phyloP scores from a whole-genome alignment of 1,140 invertebrate genomes.

The Metaphire vulgaris region DNA sequence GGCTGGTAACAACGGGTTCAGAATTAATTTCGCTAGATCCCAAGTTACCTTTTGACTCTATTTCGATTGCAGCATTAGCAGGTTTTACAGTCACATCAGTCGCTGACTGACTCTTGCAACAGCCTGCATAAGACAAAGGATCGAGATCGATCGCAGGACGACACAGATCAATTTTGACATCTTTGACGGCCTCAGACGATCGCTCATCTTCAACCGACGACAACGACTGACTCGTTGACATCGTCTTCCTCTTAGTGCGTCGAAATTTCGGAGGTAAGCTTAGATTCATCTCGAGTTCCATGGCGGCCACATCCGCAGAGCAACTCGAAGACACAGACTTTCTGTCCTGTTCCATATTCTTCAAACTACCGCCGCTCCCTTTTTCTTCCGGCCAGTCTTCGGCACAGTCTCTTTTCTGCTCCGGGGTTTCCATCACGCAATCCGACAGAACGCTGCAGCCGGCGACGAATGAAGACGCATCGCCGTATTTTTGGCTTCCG shows the following conservation, averaged over 20 bases:
- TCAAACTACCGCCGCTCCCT: not conserved
- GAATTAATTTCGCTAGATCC: no score
- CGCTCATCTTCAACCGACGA: conserved; percentile 3
- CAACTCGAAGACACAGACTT: conserved; percentile 13
- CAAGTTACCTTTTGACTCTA: no score
- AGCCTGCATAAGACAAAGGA: not conserved
- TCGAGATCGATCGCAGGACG: not conserved
- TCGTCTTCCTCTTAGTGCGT: conserved; percentile 13
- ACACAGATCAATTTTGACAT: not conserved
- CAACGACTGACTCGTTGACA: not conserved
- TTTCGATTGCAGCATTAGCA: no score
- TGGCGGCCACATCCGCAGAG: conserved; percentile 9
- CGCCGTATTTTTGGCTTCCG: not conserved
- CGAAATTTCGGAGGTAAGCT: conserved; percentile 15
- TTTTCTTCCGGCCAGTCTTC: not conserved
- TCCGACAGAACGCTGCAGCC: not conserved
- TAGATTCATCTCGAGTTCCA: not conserved
- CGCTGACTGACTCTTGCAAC: not conserved
- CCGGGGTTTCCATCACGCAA: not conserved
- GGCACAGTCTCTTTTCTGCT: not conserved
- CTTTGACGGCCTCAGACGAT: not conserved
- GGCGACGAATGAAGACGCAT: not conserved
- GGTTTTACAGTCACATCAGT: no score
- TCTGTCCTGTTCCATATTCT: conserved; percentile 3
- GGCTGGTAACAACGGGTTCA: no score